A percentile compares a stretch with the other conserved stretches of the same genome.
phyloP scores from a whole-genome alignment of 2,797 vertebrate genomes.

The Uromys caudimaculatus region DNA sequence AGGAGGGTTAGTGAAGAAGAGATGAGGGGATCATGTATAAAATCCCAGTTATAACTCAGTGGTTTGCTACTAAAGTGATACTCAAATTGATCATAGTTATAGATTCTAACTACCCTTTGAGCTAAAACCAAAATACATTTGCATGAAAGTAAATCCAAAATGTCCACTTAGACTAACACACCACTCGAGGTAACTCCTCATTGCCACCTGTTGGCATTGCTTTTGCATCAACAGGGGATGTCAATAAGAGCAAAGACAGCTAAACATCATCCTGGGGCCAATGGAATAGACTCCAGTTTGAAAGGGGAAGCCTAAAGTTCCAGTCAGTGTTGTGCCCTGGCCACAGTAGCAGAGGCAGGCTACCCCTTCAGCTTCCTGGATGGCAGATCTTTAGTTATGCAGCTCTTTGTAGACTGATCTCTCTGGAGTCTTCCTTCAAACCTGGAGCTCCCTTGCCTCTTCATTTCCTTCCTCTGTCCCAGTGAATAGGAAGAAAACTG shows the following conservation, averaged over 20 bases:
- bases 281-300: neutral
- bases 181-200: neutral
- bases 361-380: neutral
- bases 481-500: neutral
- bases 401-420: neutral
- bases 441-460: neutral
- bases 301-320: neutral
- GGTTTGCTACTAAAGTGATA: neutral
- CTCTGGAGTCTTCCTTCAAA: neutral
- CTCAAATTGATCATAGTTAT: slow-evolving; percentile 32
- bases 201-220: slow-evolving; percentile 74
- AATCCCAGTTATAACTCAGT: neutral
- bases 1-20: neutral
- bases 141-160: neutral
- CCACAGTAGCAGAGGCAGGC: neutral
- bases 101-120: slow-evolving; percentile 22
- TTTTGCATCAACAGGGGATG: neutral
- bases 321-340: neutral
- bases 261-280: fast-evolving
- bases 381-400: neutral
- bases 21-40: neutral
- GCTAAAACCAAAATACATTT: slow-evolving; percentile 28
- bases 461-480: neutral
- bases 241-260: neutral
- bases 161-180: neutral